Conservation (phyloP, 1,140 invertebrate species). For the Condylostylus longicornis region DNA sequence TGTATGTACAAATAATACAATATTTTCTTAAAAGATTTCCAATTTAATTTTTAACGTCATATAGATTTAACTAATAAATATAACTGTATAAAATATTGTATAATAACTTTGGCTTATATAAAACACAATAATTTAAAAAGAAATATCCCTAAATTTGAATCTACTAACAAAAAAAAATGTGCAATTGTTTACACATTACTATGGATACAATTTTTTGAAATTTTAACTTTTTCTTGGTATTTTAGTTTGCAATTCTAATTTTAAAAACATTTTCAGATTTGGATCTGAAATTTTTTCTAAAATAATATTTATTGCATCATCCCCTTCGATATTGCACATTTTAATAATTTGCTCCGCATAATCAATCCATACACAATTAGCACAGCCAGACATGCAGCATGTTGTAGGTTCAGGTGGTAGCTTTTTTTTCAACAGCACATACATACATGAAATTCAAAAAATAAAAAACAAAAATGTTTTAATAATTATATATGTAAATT, state of each 20-base stretch:
- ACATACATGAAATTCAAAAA: too few relatives aligned
- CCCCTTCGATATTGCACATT: constrained; percentile 48
- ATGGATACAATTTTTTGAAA: background rate
- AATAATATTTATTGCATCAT: constrained; percentile 54
- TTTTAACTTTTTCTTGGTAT: constrained; percentile 1
- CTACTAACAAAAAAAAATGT: background rate
- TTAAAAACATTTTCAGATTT: constrained; percentile 62
- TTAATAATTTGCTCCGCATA: constrained; percentile 71
- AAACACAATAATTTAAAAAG: constrained; percentile 6
- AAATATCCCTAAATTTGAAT: background rate
- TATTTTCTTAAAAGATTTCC: too few relatives aligned
- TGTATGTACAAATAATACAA: too few relatives aligned
- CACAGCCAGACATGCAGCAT: constrained; percentile 87
- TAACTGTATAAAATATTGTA: too few relatives aligned
- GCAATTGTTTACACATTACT: background rate
- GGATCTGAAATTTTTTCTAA: constrained; percentile 64
- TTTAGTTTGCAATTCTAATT: constrained; percentile 62
- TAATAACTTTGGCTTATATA: constrained; percentile 10
- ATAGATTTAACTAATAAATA: too few relatives aligned
- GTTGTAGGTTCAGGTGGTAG: constrained; percentile 52
- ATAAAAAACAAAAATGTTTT: too few relatives aligned
- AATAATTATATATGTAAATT: too few relatives aligned
- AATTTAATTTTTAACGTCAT: too few relatives aligned
- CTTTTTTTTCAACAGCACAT: too few relatives aligned
- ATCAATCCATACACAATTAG: constrained; percentile 87